Evolutionary conservation across 2,797 vertebrate genomes (phyloP), one percentile per base, ranked within the genome.

Genomic region (Balearica regulorum): DNA sequence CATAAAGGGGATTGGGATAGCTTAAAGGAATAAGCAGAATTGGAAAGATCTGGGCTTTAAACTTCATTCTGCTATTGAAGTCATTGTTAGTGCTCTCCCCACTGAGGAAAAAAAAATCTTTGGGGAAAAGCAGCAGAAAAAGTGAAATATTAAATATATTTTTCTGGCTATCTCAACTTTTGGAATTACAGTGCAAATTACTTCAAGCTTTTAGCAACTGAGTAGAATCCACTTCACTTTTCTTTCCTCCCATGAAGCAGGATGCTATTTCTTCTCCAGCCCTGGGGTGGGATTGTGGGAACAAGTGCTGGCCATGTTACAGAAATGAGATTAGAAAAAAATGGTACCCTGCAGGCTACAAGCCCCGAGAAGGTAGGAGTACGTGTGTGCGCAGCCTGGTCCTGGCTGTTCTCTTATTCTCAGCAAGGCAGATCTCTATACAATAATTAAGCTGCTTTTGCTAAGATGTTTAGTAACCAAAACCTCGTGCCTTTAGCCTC

Each of bases 1-100:
- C 95, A 95, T 92, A 89, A 95, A 97, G 92, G 93, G 82, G 87
- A 68, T 77, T 88, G 73, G 93, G 78, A 73, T 60, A 77, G 86
- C 94, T 93, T 83, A 71, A 77, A 92, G 91, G 92, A 92, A 91
- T 81, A 75, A 92, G 93, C 58, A 79, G 85, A 95, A 83, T 33
- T 62, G 90, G 81, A 96, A 89, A 87, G 87, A 93, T 43, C 65
- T 84, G 60, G 83, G 87, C 91, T 93, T 96, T 95, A 92, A 92
- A 82, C 61, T 89, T 83, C 57, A 8, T 94, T 92, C 76, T 89
- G 76, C 78, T 80, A 78, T 92, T 92, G 95, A 95, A 95, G 87
- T 85, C 65, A 91, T 86, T 96, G 94, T 95, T 90, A 92, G 28
- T 4, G 9, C 49, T 92, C 53, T 87, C 55, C 46, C 41, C 78